These are phyloP conservation scores for Chaenodraco wilsoni DNA, from an alignment of 2,797 vertebrate genomes.

Conservation along the genomic window DNA sequence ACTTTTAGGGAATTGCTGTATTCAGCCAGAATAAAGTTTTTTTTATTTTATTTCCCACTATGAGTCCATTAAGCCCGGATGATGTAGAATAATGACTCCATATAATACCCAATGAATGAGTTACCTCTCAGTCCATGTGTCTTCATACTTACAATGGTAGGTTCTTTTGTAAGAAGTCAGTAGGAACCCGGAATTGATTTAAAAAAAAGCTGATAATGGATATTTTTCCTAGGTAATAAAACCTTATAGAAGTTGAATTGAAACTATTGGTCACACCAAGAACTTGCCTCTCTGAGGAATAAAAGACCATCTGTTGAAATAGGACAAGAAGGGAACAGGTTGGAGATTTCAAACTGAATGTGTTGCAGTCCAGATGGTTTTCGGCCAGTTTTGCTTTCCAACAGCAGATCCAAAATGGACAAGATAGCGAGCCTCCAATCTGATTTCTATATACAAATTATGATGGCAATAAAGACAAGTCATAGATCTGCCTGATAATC, in stretches of 20 bases:
- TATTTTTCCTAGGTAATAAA: neutral
- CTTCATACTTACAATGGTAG: neutral
- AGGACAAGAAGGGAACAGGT: neutral
- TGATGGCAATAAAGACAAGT: neutral
- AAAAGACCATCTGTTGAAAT: neutral
- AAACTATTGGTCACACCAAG: neutral
- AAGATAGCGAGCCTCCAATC: slow-evolving; percentile 9
- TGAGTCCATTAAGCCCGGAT: neutral
- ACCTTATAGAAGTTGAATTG: neutral
- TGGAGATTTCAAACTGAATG: slow-evolving; percentile 23
- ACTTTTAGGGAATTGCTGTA: slow-evolving; percentile 14
- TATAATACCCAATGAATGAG: neutral
- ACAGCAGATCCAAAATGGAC: slow-evolving; percentile 6
- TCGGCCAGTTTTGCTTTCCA: slow-evolving; percentile 22
- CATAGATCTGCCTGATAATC: slow-evolving; percentile 13
- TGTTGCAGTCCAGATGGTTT: slow-evolving; percentile 26
- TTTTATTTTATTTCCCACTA: neutral
- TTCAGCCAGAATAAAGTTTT: neutral
- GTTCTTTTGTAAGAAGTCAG: too few species aligned
- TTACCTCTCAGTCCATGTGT: neutral
- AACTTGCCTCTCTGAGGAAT: neutral
- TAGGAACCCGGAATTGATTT: too few species aligned
- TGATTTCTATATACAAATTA: neutral
- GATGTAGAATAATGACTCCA: neutral
- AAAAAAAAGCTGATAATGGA: neutral